Base-by-base conservation (phyloP, 2,797 vertebrate genomes). In the Rhincodon typus region DNA sequence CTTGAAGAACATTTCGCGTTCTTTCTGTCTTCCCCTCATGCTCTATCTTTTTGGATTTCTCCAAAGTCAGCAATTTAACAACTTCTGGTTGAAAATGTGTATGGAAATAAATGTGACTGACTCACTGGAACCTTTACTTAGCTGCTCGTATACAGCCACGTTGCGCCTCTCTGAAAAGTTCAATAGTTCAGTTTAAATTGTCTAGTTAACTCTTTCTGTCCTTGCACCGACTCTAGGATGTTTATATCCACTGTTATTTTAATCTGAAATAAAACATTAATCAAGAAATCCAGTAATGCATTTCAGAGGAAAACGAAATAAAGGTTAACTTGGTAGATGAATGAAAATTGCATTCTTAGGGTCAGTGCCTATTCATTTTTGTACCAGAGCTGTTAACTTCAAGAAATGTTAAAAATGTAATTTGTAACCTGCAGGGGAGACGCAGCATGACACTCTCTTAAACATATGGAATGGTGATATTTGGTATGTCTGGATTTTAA, bases 121-220 rank as follows among this genome's bases (percentile, higher is more conserved):
- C 46, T 95, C 42, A 50, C 27, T 95, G 94, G 42, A 95, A 57
- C 50, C 10, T 95, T 74, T 67, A 94, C 94, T 94, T 25, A 77
- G 21, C 94, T 74, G 42, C 70, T 74, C 94, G 74, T 42, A 95
- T 72, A 30, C 30, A 95, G 67, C 94, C 94, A 95, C 94, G 50
- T 95, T 74, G 70, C 27, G 12, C 70, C 19, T 95, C 94, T 95
- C 94, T 74, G 70, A 42, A 21, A 46, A 95, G 94, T 95, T 95
- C 94, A 95, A 77, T 50, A 95, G 94, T 95, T 95, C 94, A 95
- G 23, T 77, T 70, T 77, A 74, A 77, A 95, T 95, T 77, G 69
- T 77, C 46, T 3, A 74, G 46, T 95, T 95, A 95, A 95, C 94
- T 95, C 94, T 21, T 74, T 95, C 70, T 6, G 13, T 77, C 34